Percentiles rank a stretch among this genome's conserved stretches.
Conservation (phyloP, 2,797 vertebrate species). For the Sebastes taczanowskii region DNA sequence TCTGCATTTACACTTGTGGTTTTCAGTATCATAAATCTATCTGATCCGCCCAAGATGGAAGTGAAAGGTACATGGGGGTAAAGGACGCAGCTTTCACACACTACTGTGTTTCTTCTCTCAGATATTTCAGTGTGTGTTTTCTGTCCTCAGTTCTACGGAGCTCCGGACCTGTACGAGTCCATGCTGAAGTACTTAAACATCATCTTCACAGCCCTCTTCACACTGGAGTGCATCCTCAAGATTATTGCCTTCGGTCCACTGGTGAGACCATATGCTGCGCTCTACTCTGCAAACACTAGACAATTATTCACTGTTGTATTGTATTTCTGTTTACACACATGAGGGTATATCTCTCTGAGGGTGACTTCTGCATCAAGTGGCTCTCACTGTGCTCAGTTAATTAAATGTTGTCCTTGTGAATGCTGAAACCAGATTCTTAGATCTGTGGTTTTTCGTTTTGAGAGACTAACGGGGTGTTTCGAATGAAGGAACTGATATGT, state of each 20-base stretch:
- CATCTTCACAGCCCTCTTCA: slow-evolving; percentile 96
- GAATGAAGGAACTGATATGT: not conserved
- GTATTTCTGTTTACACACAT: slow-evolving; percentile 23
- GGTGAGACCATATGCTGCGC: slow-evolving; percentile 76
- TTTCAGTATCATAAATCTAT: not conserved
- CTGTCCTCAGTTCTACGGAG: slow-evolving; percentile 88
- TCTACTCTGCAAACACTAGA: not conserved
- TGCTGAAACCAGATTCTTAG: not conserved
- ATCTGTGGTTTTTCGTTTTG: not conserved
- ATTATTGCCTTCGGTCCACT: slow-evolving; percentile 96
- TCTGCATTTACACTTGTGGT: not conserved
- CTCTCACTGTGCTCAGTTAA: not conserved
- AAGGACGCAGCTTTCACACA: not conserved
- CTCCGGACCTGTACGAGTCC: slow-evolving; percentile 89
- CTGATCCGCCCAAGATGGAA: not conserved
- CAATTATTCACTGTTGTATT: slow-evolving; percentile 1
- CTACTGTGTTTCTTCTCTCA: not conserved
- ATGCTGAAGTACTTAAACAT: slow-evolving; percentile 98
- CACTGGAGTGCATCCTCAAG: slow-evolving; percentile 96
- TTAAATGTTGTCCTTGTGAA: not conserved
- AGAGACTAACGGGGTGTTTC: not conserved
- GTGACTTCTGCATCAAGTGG: not conserved
- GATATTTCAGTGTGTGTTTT: not conserved
- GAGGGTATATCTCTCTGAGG: not conserved
- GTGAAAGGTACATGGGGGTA: not conserved